These are phyloP conservation scores for Piezodorus guildinii DNA, from an alignment of 1,140 invertebrate species.

Conservation along the genomic window DNA sequence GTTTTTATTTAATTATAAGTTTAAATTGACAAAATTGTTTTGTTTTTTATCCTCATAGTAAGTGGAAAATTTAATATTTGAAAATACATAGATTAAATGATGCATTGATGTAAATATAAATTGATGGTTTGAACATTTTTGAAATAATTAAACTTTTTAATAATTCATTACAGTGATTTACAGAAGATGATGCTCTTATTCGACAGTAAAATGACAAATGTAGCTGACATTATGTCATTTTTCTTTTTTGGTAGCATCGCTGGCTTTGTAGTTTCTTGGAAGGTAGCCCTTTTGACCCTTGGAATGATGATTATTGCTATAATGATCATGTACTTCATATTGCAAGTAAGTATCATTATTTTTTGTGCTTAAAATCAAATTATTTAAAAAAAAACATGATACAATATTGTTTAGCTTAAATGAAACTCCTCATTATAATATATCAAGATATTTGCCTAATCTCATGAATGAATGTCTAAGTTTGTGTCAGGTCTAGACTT, in stretches of 20 bases:
- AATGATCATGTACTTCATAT: not conserved
- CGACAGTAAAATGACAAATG: constrained; percentile 1
- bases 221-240: not conserved
- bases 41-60: too few relatives aligned
- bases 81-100: too few relatives aligned
- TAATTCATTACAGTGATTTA: not conserved
- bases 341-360: not conserved
- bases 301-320: not conserved
- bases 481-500: too few relatives aligned
- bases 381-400: not conserved
- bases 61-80: too few relatives aligned
- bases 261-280: not conserved
- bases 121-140: too few relatives aligned
- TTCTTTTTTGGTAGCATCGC: not conserved
- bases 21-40: too few relatives aligned
- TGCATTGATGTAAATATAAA: too few relatives aligned
- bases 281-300: not conserved
- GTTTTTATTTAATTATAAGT: too few relatives aligned
- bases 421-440: too few relatives aligned
- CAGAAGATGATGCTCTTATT: constrained; percentile 1
- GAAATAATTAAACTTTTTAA: too few relatives aligned
- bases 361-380: not conserved
- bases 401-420: not conserved
- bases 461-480: too few relatives aligned
- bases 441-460: too few relatives aligned